Base-by-base conservation (phyloP, 2,797 vertebrate species). In the Tympanoctomys barrerae region DNA sequence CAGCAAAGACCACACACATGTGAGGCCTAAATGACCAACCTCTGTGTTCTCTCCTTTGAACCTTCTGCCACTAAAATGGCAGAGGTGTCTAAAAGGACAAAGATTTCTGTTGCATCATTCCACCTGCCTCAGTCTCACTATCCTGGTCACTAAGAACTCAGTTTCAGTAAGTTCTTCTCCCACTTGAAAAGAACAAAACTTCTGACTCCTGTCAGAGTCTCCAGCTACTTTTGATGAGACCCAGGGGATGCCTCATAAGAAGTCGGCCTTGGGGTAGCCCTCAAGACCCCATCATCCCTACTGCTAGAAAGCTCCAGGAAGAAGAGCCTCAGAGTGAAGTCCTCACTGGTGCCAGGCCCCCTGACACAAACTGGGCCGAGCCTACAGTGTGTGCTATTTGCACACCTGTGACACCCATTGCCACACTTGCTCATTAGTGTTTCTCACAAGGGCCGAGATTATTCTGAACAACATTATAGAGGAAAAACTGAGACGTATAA, bases 401-500 rank as follows among this genome's bases (percentile, higher is more conserved):
- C 52, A 81, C 5, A 5, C 28, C n/a, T 81, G 70, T 94, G 61
- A 57, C n/a, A 28, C 52, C 33, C 28, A 0, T 0, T 49, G 79
- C 86, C 78, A 86, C 3, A 28, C 33, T 42, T 66, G 75, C 33
- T 62, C 75, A 89, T 94, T 93, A 36, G 21, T 26, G 52, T 52
- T 85, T 87, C 88, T 86, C n/a, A 28, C 57, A 78, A n/a, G 42
- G 80, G 33, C 46, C 73, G 68, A 75, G 59, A 75, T 83, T 57
- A 83, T 79, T 61, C 28, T 36, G 14, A 57, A 57, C 7, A 59
- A 70, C 59, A 46, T 77, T 66, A 80, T 0, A 90, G 62, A 85
- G 92, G 82, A 95, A 95, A 97, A 75, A 9, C 12, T 66, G 75
- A 94, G 31, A 54, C n/a, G 62, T 33, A 2, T 28, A 94, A 94